Evolutionary conservation across 2,113 vertebrate genomes (phyloP).

Genomic region (Herpailurus yagouaroundi): DNA sequence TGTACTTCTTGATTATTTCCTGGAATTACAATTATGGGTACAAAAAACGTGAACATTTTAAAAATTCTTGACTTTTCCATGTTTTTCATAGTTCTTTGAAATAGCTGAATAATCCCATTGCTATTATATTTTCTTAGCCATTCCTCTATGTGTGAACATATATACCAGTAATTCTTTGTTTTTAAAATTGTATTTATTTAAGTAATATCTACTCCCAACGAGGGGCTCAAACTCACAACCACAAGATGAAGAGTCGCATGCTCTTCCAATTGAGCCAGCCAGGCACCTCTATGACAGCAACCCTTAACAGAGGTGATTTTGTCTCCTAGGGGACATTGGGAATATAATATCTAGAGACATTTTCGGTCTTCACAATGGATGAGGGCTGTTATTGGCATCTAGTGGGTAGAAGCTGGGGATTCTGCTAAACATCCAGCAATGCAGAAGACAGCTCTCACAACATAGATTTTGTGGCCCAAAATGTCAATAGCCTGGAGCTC

Average conservation of each 20-base stretch:
- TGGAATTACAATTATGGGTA: not conserved
- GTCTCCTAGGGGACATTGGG: not conserved
- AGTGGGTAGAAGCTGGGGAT: not conserved
- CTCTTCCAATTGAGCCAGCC: no score
- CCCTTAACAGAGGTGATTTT: not conserved
- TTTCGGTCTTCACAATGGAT: not conserved
- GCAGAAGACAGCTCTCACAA: not conserved
- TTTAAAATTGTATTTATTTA: no score
- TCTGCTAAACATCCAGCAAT: not conserved
- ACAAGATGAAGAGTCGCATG: no score
- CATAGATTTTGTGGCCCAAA: not conserved
- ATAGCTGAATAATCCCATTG: not conserved
- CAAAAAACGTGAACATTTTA: not conserved
- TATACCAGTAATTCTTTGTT: not conserved
- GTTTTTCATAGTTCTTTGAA: not conserved
- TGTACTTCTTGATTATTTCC: not conserved
- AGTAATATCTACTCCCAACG: no score
- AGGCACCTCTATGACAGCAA: not conserved
- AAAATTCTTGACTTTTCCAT: not conserved
- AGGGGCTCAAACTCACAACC: no score
- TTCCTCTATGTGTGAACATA: not conserved
- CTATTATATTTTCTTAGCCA: not conserved
- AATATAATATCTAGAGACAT: not conserved
- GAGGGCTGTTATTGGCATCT: not conserved
- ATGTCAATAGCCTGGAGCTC: not conserved